Percentiles rank a stretch among this genome's conserved stretches.
Conservation (phyloP, 2,888 invertebrate genomes). For the Anorthoa munda region DNA sequence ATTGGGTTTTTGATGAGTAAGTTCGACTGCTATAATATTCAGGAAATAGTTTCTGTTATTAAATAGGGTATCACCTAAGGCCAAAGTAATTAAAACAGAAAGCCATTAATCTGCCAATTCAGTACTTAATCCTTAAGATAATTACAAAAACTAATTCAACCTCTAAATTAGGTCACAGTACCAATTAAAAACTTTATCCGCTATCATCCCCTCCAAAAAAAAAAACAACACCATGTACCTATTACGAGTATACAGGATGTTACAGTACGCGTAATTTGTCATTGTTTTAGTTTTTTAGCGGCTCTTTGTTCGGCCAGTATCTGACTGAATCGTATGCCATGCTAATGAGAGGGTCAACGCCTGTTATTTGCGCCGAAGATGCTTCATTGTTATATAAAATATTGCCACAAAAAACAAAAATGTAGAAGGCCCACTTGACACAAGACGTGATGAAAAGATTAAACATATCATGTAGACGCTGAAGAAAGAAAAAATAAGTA, state of each 20-base stretch:
- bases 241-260: slow-evolving; percentile 67
- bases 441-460: background rate
- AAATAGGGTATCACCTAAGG: too few relatives aligned
- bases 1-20: too few relatives aligned
- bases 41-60: too few relatives aligned
- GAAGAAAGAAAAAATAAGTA: background rate
- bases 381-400: slow-evolving; percentile 67
- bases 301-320: slow-evolving; percentile 72
- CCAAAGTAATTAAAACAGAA: too few relatives aligned
- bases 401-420: background rate
- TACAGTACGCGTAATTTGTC: slow-evolving; percentile 71
- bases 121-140: too few relatives aligned
- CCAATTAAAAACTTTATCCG: slow-evolving; percentile 13
- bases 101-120: too few relatives aligned
- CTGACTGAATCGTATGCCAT: slow-evolving; percentile 73
- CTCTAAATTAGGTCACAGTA: slow-evolving; percentile 25
- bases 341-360: slow-evolving; percentile 75
- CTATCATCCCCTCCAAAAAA: slow-evolving; percentile 34
- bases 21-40: too few relatives aligned
- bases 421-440: slow-evolving; percentile 23
- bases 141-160: too few relatives aligned
- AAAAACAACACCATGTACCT: slow-evolving; percentile 30
- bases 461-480: too few relatives aligned
- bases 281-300: slow-evolving; percentile 77
- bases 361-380: slow-evolving; percentile 67